Base-by-base conservation (phyloP, 2,888 invertebrate species). In the Desoria tigrina region DNA sequence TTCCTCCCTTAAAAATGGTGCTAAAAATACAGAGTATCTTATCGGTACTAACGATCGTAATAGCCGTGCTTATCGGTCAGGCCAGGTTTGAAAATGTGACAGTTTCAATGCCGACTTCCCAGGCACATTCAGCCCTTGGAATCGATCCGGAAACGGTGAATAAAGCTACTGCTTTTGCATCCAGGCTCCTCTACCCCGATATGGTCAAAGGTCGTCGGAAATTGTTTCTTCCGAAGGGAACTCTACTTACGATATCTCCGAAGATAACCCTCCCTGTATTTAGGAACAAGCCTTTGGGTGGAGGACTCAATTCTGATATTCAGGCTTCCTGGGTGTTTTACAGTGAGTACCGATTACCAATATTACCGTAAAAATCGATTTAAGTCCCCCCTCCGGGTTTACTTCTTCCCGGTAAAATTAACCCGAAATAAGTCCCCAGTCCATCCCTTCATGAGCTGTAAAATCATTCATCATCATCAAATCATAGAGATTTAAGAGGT, bases 231-330 rank as follows among this genome's bases (percentile, higher is more conserved):
- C 75, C 75, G 1, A 60, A 51, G n/a, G 74, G 74, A 26, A 67
- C 75, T 3, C 42, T 68, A 26, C 27, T 75, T 1, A 61, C 61
- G 2, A 14, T 75, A 11, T 39, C 68, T 7, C 71, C 71, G 0
- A 58, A 71, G 53, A 68, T 71, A 18, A 68, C 63, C 6, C 16
- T 71, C 2, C 71, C 71, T 3, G 65, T 62, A 9, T 65, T 62
- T 51, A 59, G 68, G 21, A 21, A 61, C 23, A 45, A 55, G 27
- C 58, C 68, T 3, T 64, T 32, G 4, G 50, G 64, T 1, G 73
- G 68, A n/a, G 73, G 73, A 11, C 59, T 75, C 14, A 71, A 74
- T 26, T 69, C 72, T 0, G 73, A 75, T 42, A 62, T 75, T 39
- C 65, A 67, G 26, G 58, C 62, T 16, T 49, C 66, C 23, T 70